Conservation (phyloP, 2,113 vertebrate genomes). For the Paraplagusia blochii region DNA sequence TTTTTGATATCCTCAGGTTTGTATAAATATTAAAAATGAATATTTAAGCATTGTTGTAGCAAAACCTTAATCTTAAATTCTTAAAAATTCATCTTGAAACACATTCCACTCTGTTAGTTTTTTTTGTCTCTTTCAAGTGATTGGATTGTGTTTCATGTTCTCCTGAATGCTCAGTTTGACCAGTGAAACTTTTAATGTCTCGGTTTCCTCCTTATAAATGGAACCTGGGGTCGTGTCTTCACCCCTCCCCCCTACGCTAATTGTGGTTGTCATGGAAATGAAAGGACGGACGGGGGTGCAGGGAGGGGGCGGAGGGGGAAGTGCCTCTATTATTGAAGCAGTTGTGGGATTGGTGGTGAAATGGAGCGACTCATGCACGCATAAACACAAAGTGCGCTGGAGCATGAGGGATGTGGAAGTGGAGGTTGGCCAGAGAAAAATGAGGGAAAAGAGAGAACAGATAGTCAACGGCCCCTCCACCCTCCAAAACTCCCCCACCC, state of each 20-base stretch:
- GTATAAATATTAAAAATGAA: too few species aligned
- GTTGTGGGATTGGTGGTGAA: conserved; percentile 60
- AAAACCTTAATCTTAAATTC: too few species aligned
- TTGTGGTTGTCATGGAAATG: conserved; percentile 76
- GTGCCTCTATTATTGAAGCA: conserved; percentile 60
- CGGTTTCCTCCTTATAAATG: conserved; percentile 35
- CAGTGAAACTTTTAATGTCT: conserved; percentile 14
- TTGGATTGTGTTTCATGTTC: background rate
- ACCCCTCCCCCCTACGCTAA: conserved; percentile 26
- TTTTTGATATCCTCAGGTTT: too few species aligned
- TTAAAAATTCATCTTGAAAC: too few species aligned
- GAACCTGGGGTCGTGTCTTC: conserved; percentile 43
- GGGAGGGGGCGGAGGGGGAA: conserved; percentile 9
- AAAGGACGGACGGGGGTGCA: conserved; percentile 35
- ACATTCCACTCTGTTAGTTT: too few species aligned
- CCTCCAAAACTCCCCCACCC: conserved; percentile 6
- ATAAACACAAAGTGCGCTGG: conserved; percentile 65
- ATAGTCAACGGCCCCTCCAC: conserved; percentile 4
- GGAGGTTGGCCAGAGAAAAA: conserved; percentile 17
- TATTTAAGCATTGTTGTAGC: too few species aligned
- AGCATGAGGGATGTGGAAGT: conserved; percentile 60
- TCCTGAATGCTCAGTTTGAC: conserved; percentile 43
- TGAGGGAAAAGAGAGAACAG: conserved; percentile 38
- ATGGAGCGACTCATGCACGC: conserved; percentile 66
- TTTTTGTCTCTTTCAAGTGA: too few species aligned